Base-by-base conservation (phyloP, 2,888 invertebrate genomes). In the Meiosimyza decipiens region DNA sequence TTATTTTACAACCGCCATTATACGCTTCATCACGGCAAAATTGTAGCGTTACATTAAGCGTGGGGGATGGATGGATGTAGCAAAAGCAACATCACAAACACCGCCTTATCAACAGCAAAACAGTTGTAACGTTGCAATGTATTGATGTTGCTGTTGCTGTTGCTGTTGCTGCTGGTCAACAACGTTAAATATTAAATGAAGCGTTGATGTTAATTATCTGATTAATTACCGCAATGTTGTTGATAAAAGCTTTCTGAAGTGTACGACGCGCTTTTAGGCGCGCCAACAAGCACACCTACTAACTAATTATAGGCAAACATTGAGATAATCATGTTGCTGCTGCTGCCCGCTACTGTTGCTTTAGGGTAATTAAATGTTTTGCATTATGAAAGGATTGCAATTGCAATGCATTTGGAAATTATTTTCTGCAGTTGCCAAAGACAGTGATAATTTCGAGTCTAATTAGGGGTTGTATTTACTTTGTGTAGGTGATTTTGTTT, bases 131-230 rank as follows among this genome's bases (percentile, higher is more conserved):
- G 40, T 16, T 22, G 52, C 33, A 40, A 40, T 40, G 6, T 9
- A 40, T 40, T 7, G 28, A 28, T 28, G 40, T 9, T 40, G n/a
- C 55, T 13, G 54, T 9, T 22, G n/a, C 55, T 13, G 54, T 9
- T 22, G 55, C 50, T 68, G 68, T n/a, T 13, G 59, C 60, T 76
- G 74, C 74, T 73, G 77, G 78, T 79, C 78, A 79, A 76, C 77
- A 77, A 76, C 73, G 82, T 83, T 85, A 82, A 86, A 86, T 86
- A 86, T 86, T 86, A 84, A 86, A 86, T 86, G 84, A 87, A 85
- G 85, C 86, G 83, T 85, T 83, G 83, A 84, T 84, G 86, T 84
- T 87, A 86, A 87, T 86, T 87, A 86, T 84, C 84, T 85, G 86
- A 85, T 85, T 86, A 87, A 87, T 87, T 86, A 85, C 81, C 84